Evolutionary conservation across 1,140 invertebrate species (phyloP).

Genomic region (Apolygus lucorum): DNA sequence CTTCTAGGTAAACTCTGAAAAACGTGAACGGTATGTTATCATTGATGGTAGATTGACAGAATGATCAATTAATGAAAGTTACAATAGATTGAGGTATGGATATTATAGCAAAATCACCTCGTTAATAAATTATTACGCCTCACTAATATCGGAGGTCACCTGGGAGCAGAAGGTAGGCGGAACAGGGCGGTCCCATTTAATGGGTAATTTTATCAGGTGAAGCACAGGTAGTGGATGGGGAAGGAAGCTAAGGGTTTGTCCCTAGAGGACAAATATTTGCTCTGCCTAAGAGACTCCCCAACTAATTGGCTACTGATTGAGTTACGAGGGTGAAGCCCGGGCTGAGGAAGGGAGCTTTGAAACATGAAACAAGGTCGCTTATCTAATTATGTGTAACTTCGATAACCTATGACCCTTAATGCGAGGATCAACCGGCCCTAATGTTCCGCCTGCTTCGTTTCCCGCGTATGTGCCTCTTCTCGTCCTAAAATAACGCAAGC

Average conservation of each 20-base stretch:
- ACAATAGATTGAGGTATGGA: too few species aligned
- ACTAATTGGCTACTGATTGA: conserved; percentile 15
- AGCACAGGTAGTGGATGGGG: background rate
- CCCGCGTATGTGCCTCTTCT: too few species aligned
- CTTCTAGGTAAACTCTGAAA: too few species aligned
- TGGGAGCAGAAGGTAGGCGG: too few species aligned
- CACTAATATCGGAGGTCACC: too few species aligned
- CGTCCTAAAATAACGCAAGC: too few species aligned
- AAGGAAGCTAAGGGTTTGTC: background rate
- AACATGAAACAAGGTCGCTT: conserved; percentile 16
- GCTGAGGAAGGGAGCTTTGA: background rate
- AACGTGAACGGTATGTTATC: too few species aligned
- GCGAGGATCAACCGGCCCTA: conserved; percentile 7
- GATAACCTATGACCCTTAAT: conserved; percentile 16
- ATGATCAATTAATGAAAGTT: too few species aligned
- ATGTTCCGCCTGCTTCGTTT: background rate
- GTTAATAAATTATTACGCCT: too few species aligned
- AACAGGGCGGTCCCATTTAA: background rate
- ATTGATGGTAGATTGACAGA: too few species aligned
- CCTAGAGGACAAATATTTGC: conserved; percentile 11
- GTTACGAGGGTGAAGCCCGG: background rate
- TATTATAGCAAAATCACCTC: too few species aligned
- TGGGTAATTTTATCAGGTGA: conserved; percentile 9
- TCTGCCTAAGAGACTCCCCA: conserved; percentile 8
- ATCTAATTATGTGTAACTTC: conserved; percentile 15